These are phyloP conservation scores for Volucella zonaria DNA, from an alignment of 2,888 invertebrate genomes.

Conservation along the genomic window DNA sequence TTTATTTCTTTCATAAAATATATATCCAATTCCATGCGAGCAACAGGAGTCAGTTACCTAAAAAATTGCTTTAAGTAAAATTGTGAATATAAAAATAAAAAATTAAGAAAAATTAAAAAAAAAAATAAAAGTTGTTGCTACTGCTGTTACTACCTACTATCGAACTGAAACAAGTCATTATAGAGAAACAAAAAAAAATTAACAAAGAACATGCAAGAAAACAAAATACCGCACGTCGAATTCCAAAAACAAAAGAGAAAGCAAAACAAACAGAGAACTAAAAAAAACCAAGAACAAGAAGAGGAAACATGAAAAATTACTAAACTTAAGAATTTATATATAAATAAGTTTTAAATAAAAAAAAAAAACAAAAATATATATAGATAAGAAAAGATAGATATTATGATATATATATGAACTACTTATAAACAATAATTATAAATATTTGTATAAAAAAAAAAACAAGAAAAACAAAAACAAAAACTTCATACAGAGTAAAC, in stretches of 20 bases:
- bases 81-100: conserved; percentile 63
- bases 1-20: conserved; percentile 9
- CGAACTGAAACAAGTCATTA: conserved; percentile 68
- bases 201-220: conserved; percentile 70
- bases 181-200: conserved; percentile 63
- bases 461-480: no score
- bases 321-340: conserved; percentile 72
- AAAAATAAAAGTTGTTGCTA: conserved; percentile 62
- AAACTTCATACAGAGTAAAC: conserved; percentile 72
- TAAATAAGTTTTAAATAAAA: conserved; percentile 59
- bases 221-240: conserved; percentile 75
- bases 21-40: conserved; percentile 63
- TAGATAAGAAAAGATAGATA: conserved; percentile 72
- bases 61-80: conserved; percentile 72
- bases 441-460: conserved; percentile 76
- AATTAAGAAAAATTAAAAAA: conserved; percentile 9
- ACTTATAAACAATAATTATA: conserved; percentile 74
- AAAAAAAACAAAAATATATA: conserved; percentile 42
- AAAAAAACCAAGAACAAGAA: conserved; percentile 30
- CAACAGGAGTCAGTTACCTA: conserved; percentile 83
- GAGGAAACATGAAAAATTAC: conserved; percentile 32
- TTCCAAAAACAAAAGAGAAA: conserved; percentile 49
- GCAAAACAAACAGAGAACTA: conserved; percentile 19
- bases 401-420: conserved; percentile 73
- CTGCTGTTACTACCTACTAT: conserved; percentile 71